A percentile compares a stretch with the other conserved stretches of the same genome.
These are phyloP conservation scores for Neodiprion pinetum DNA, from an alignment of 1,140 invertebrate genomes.

Conservation along the genomic window DNA sequence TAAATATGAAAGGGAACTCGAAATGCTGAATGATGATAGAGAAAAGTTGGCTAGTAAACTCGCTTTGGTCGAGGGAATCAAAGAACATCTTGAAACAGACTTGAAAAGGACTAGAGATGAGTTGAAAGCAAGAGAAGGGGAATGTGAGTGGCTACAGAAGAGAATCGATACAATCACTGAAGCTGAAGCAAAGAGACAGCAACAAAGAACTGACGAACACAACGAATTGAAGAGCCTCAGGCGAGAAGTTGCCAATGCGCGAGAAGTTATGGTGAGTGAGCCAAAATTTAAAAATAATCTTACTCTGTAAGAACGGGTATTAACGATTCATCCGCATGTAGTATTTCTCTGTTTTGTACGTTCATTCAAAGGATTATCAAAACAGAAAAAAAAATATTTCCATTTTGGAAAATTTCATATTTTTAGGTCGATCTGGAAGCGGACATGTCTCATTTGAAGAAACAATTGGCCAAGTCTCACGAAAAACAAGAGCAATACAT, in stretches of 20 bases:
- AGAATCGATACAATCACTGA: conserved; percentile 49
- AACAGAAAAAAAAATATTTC: not conserved
- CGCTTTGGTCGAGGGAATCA: conserved; percentile 62
- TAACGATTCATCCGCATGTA: conserved; percentile 1
- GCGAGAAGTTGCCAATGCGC: conserved; percentile 50
- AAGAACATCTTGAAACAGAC: conserved; percentile 63
- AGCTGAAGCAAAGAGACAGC: conserved; percentile 47
- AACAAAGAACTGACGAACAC: conserved; percentile 49
- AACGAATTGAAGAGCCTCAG: conserved; percentile 61
- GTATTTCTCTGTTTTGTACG: conserved; percentile 2
- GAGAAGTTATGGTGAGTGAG: conserved; percentile 48
- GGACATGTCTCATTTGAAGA: conserved; percentile 57
- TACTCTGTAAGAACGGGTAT: not conserved
- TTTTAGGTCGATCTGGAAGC: conserved; percentile 57
- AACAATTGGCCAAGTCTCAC: conserved; percentile 37
- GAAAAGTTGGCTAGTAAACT: conserved; percentile 68
- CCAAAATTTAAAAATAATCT: not conserved
- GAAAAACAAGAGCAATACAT: conserved; percentile 38
- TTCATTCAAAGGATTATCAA: not conserved
- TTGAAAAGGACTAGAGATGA: conserved; percentile 64
- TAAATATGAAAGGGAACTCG: conserved; percentile 63
- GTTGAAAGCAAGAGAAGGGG: conserved; percentile 61
- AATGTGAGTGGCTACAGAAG: conserved; percentile 63
- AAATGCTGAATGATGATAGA: conserved; percentile 68
- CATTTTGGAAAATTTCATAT: conserved; percentile 11